These are phyloP conservation scores for Philotrypesis tridentata DNA, from an alignment of 1,140 invertebrate species.

Conservation along the genomic window DNA sequence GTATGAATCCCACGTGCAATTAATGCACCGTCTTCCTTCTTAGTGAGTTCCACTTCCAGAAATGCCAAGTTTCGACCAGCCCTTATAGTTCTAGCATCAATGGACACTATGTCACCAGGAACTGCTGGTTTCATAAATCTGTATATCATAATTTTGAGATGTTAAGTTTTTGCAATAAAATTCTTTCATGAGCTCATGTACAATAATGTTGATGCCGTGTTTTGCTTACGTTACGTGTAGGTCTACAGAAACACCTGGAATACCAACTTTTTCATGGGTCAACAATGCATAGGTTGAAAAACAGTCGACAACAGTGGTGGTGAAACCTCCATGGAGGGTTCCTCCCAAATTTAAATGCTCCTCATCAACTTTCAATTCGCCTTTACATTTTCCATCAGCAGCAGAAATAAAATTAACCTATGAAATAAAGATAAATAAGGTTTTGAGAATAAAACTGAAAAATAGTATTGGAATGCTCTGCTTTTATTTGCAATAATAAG, in stretches of 20 bases:
- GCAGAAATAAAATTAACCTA: constrained; percentile 82
- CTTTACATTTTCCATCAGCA: constrained; percentile 80
- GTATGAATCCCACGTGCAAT: constrained; percentile 87
- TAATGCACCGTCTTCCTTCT: constrained; percentile 81
- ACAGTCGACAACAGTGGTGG: constrained; percentile 86
- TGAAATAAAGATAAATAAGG: constrained; percentile 47
- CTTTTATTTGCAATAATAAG: no score
- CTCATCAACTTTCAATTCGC: constrained; percentile 84
- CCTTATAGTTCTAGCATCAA: constrained; percentile 87
- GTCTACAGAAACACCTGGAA: constrained; percentile 84
- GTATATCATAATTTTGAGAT: constrained; percentile 41
- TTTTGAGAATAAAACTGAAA: no score
- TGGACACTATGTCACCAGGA: constrained; percentile 84
- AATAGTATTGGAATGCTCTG: no score
- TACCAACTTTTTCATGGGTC: constrained; percentile 76
- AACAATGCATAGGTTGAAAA: constrained; percentile 88
- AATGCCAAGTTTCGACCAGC: constrained; percentile 87
- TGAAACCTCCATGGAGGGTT: constrained; percentile 89
- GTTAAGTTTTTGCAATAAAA: constrained; percentile 4
- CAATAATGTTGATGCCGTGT: neutral
- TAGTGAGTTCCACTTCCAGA: constrained; percentile 83
- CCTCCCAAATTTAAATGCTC: constrained; percentile 86
- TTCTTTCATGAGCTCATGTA: neutral
- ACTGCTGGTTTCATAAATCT: constrained; percentile 84
- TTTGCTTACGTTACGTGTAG: constrained; percentile 80